Percentiles rank a stretch among this genome's conserved stretches.
Conservation (phyloP, 2,113 vertebrate species). For the Rhinolophus ferrumequinum region DNA sequence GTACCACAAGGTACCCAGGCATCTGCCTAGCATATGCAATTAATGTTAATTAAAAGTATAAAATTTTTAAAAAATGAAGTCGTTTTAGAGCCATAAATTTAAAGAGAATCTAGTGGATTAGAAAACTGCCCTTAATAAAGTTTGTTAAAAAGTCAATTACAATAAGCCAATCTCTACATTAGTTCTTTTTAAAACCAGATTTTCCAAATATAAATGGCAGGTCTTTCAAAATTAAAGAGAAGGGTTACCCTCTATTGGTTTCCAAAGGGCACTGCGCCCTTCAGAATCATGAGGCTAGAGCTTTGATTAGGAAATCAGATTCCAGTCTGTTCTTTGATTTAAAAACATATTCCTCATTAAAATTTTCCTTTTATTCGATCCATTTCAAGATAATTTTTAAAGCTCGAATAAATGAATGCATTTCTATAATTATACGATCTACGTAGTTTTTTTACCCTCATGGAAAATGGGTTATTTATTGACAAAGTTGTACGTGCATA, state of each 20-base stretch:
- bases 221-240: conserved; percentile 30
- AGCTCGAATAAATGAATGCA: not conserved
- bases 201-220: conserved; percentile 45
- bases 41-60: not conserved
- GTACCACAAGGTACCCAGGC: not conserved
- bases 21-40: not conserved
- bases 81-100: conserved; percentile 1
- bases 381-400: conserved; percentile 3
- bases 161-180: conserved; percentile 28
- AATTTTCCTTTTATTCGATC: not conserved
- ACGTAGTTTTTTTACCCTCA: not conserved
- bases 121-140: conserved; percentile 8
- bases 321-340: not conserved
- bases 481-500: not conserved
- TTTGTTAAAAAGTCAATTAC: not conserved
- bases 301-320: not conserved
- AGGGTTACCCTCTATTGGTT: conserved; percentile 57
- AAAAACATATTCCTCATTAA: not conserved
- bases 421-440: not conserved
- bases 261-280: conserved; percentile 41
- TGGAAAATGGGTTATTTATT: not conserved
- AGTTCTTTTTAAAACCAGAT: conserved; percentile 1
- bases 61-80: not conserved
- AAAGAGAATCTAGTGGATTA: conserved; percentile 38
- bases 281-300: not conserved